These are phyloP conservation scores for Brachionus calyciflorus DNA, from an alignment of 1,140 invertebrate species.

Conservation along the genomic window DNA sequence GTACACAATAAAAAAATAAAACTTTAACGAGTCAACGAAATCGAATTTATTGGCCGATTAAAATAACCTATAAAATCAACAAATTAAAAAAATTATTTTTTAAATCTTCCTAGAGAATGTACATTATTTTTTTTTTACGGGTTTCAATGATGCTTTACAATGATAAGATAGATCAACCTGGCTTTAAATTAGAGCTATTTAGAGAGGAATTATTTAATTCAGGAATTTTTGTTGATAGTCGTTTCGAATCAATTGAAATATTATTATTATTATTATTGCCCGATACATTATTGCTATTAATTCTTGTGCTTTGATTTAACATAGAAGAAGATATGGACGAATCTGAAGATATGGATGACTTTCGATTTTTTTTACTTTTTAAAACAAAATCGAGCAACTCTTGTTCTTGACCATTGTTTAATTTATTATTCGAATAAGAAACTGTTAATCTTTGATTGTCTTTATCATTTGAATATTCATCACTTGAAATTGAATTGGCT, in stretches of 20 bases:
- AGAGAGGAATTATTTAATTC: not conserved
- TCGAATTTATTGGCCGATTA: too few species aligned
- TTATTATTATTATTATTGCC: not conserved
- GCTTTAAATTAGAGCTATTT: slow-evolving; percentile 20
- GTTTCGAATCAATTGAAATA: slow-evolving; percentile 17
- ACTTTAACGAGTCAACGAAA: not conserved
- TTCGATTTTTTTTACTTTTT: slow-evolving; percentile 20
- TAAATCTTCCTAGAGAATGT: too few species aligned
- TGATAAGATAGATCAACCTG: too few species aligned
- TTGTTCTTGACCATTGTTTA: slow-evolving; percentile 14
- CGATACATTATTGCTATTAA: too few species aligned
- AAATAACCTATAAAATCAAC: too few species aligned
- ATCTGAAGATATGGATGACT: slow-evolving; percentile 19
- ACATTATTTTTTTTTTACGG: too few species aligned
- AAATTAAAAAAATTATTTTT: too few species aligned
- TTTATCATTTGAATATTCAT: slow-evolving; percentile 8
- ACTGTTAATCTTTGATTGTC: slow-evolving; percentile 28
- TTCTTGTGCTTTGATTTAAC: slow-evolving; percentile 25
- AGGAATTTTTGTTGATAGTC: not conserved
- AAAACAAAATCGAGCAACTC: slow-evolving; percentile 32
- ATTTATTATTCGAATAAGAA: not conserved
- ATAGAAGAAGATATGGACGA: slow-evolving; percentile 43
- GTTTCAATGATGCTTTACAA: too few species aligned
- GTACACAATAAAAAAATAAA: too few species aligned
- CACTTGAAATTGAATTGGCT: slow-evolving; percentile 17